Evolutionary conservation across 2,797 vertebrate species (phyloP).

Genomic region (Rhodeus uyekii): DNA sequence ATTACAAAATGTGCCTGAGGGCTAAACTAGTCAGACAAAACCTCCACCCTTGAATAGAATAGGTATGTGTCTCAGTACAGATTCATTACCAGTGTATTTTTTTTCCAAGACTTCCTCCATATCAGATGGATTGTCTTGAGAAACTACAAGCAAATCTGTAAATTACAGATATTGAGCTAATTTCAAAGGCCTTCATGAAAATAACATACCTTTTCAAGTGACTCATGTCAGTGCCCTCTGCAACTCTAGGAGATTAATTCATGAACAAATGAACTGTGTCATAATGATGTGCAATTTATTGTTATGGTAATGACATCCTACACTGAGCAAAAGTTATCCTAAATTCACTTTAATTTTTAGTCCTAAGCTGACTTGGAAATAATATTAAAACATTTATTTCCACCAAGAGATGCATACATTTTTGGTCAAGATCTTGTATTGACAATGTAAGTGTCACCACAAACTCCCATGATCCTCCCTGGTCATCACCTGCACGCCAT

Average conservation of each 20-base stretch:
- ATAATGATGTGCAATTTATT: neutral
- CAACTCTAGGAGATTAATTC: neutral
- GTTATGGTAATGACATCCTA: neutral
- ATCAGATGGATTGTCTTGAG: neutral
- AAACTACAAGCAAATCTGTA: neutral
- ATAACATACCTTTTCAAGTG: neutral
- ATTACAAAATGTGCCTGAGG: constrained; percentile 34
- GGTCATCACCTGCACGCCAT: no score
- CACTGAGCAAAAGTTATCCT: neutral
- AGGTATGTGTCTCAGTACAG: constrained; percentile 18
- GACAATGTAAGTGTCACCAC: no score
- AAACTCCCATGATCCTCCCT: no score
- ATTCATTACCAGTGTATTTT: neutral
- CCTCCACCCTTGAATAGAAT: constrained; percentile 14
- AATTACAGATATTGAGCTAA: neutral
- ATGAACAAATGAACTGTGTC: neutral
- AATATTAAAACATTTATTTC: no score
- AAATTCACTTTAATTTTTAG: neutral
- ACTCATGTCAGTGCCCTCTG: neutral
- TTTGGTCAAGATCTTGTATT: no score
- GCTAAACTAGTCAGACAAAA: constrained; percentile 25
- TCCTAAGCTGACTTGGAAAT: neutral
- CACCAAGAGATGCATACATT: no score
- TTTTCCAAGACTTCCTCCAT: neutral
- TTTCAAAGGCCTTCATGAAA: neutral